phyloP scores from a whole-genome alignment of 2,888 invertebrate species.

The Rapana venosa region DNA sequence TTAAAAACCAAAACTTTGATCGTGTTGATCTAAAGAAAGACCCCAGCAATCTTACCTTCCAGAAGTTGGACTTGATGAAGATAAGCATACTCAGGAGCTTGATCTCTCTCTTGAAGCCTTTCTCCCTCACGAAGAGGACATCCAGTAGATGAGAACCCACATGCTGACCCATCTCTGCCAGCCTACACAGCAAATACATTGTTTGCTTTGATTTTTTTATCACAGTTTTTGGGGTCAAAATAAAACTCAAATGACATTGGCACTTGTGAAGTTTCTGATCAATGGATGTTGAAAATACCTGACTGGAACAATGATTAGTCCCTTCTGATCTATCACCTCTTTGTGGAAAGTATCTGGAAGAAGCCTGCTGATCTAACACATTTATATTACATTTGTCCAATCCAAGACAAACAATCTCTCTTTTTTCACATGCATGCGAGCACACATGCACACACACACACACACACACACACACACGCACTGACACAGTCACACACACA shows the following conservation, averaged over 20 bases:
- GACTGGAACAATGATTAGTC: neutral
- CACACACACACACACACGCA: too few species aligned
- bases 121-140: slow-evolving; percentile 94
- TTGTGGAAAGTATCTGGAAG: too few species aligned
- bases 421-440: too few species aligned
- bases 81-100: slow-evolving; percentile 95
- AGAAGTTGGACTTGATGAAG: slow-evolving; percentile 96
- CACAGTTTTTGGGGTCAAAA: neutral
- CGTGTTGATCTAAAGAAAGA: neutral
- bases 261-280: neutral
- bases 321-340: too few species aligned
- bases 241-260: neutral
- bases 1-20: neutral
- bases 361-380: too few species aligned
- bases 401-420: too few species aligned
- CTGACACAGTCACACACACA: too few species aligned
- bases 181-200: slow-evolving; percentile 80
- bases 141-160: slow-evolving; percentile 96
- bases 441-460: too few species aligned
- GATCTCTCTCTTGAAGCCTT: slow-evolving; percentile 95
- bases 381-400: too few species aligned
- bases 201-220: neutral
- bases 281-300: neutral
- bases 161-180: slow-evolving; percentile 95
- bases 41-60: slow-evolving; percentile 87